phyloP scores from a whole-genome alignment of 2,888 invertebrate genomes.

The Piscicola geometra region DNA sequence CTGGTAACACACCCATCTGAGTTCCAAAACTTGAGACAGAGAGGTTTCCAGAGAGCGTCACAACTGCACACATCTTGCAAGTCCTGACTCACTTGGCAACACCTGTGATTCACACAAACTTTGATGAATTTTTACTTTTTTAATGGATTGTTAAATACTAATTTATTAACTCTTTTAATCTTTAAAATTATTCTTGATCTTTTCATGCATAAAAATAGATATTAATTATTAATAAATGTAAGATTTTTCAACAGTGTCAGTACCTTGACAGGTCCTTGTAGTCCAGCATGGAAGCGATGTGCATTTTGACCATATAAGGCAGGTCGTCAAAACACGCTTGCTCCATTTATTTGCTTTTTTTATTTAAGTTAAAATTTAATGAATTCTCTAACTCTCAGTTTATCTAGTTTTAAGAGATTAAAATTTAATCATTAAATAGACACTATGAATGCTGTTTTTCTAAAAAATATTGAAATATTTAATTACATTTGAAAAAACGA shows the following conservation, averaged over 20 bases:
- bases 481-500: no score
- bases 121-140: neutral
- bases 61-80: neutral
- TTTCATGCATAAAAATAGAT: neutral
- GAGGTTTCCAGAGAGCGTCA: neutral
- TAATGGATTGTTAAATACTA: neutral
- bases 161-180: neutral
- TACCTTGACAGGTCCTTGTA: slow-evolving; percentile 1
- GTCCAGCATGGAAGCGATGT: slow-evolving; percentile 6
- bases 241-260: neutral
- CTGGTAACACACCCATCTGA: neutral
- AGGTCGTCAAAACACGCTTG: neutral
- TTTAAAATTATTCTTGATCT: neutral
- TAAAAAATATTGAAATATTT: no score
- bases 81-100: neutral
- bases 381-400: no score
- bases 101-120: neutral
- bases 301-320: neutral
- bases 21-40: neutral
- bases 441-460: no score
- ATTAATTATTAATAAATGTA: neutral
- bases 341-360: neutral
- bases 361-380: no score
- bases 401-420: no score
- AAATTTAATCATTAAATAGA: no score